Base-by-base conservation (phyloP, 2,888 invertebrate genomes). In the Ceraclea dissimilis region DNA sequence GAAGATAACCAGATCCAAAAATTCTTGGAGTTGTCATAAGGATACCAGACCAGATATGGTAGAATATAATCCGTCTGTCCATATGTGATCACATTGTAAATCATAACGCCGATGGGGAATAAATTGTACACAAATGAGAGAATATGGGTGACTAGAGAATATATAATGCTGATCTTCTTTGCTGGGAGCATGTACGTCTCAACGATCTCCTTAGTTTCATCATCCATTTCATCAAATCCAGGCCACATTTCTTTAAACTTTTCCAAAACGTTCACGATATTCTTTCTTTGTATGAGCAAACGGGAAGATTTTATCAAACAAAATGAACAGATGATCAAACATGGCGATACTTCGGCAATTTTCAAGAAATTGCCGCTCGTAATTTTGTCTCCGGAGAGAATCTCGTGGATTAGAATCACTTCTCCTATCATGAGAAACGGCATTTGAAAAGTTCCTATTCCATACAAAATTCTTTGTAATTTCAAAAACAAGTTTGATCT, bases 31-130 rank as follows among this genome's bases (percentile, higher is more conserved):
- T 49, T 59, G 34, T 59, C 57, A n/a, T 51, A 52, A 10, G 61
- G 61, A 52, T 61, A 61, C 54, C 57, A 61, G 18, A 61, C 56
- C 21, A 54, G 52, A n/a, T 61, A 61, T 2, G 61, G 61, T 13
- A 61, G 34, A 4, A 58, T 21, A 49, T 56, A 52, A 10, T 46
- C 44, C 5, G 53, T 49, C 6, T 46, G 17, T 22, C 54, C 52
- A 16, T 31, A 31, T 16, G 52, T 31, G 2, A 33, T 10, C 19
- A 53, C 54, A 13, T 44, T 57, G 13, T 52, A 34, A 6, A 57
- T 11, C 59, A 61, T 59, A 11, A 59, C 19, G n/a, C 57, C 49
- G 10, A 61, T 16, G 2, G 61, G 61, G 17, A 61, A 59, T 2
- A 61, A 48, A 51, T 61, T 59, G 34, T 61, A 61, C 18, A 59